Conservation (phyloP, 2,113 vertebrate species). For the Elgaria multicarinata region DNA sequence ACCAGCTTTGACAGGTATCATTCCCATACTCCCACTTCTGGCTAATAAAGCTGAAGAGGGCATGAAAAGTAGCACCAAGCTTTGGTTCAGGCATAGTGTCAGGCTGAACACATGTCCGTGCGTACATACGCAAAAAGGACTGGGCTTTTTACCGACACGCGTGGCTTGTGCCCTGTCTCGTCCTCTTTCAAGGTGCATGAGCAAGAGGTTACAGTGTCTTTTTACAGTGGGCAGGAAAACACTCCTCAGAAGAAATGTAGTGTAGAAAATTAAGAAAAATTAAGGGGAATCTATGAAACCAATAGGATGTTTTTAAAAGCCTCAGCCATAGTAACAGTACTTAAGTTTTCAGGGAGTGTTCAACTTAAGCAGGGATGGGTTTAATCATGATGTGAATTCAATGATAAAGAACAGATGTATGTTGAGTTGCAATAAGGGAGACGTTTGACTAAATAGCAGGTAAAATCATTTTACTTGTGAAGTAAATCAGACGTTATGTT, state of each 20-base stretch:
- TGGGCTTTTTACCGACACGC: too few relatives aligned
- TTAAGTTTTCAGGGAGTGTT: neutral
- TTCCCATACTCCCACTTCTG: neutral
- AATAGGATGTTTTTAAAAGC: neutral
- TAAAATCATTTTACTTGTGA: neutral
- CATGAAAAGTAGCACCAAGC: neutral
- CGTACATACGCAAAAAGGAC: neutral
- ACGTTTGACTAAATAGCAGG: neutral
- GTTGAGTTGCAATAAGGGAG: neutral
- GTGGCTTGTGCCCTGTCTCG: neutral
- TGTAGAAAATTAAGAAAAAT: neutral
- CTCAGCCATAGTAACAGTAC: too few relatives aligned
- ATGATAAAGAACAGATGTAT: neutral
- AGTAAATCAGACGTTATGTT: neutral
- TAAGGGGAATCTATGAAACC: too few relatives aligned
- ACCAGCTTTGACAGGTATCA: neutral
- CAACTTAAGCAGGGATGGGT: neutral
- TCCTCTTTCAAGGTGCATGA: neutral
- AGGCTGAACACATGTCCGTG: neutral
- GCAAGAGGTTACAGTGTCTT: neutral
- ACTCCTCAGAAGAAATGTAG: too few relatives aligned
- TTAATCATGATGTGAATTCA: neutral
- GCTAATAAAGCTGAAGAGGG: neutral
- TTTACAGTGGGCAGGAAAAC: neutral
- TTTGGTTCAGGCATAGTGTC: too few relatives aligned